Base-by-base conservation (phyloP, 2,888 invertebrate species). In the Eupeodes luniger region DNA sequence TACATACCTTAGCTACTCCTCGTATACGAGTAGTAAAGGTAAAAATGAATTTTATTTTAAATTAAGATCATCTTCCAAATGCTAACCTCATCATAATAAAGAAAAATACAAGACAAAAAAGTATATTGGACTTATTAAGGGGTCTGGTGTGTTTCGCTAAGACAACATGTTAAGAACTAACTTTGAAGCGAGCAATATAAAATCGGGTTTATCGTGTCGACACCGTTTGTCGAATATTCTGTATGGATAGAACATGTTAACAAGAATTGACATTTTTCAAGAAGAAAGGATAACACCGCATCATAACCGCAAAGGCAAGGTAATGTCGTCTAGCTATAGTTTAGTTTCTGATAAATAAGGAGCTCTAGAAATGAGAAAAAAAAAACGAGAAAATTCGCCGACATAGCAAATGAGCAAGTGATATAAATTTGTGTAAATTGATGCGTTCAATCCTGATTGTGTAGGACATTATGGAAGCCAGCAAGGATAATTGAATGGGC, bases 371-470 rank as follows among this genome's bases (percentile, higher is more conserved):
- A 53, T 40, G 53, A 62, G 53, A 14, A 53, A 64, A 64, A 14
- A 14, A 11, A n/a, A 5, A 5, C 10, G 11, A 9, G 4, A 16
- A 84, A 86, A 79, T 76, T 86, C 59, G 86, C 72, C 83, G 80
- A 87, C 83, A 83, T 87, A 53, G 86, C 86, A 87, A 79, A 87
- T 80, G 80, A 87, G 83, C 83, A 67, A 72, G 79, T 76, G 82
- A 83, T 80, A 87, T 87, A 87, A 87, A 87, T 87, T 87, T 83
- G 86, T 87, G 83, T 87, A 87, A 87, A 87, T 83, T 87, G 86
- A 87, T 87, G 86, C 76, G 83, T 49, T 79, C 59, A 55, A 76
- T 70, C 64, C 55, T 64, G 82, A 79, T 70, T 86, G 86, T 86
- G 86, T 69, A 75, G 70, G 61, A 83, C 61, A 40, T 75, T 82